Evolutionary conservation across 2,113 vertebrate species (phyloP).

Genomic region (Oreocharis arfaki): DNA sequence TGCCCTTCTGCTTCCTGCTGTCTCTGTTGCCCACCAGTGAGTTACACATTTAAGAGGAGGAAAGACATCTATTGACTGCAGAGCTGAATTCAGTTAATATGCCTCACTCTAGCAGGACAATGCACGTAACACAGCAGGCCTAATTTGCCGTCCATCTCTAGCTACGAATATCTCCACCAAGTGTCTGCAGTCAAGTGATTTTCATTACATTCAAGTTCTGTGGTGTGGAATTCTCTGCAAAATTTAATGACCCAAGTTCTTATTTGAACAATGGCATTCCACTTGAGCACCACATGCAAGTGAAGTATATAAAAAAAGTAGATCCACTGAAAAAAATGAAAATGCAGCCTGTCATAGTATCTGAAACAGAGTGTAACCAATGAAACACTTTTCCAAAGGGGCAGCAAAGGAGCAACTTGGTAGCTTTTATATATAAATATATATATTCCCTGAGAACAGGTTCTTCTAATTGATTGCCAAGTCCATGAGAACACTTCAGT

Average conservation of each 20-base stretch:
- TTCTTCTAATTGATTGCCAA: constrained; percentile 9
- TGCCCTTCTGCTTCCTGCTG: neutral
- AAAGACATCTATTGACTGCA: neutral
- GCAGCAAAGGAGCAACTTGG: neutral
- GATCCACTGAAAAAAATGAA: neutral
- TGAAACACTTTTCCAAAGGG: neutral
- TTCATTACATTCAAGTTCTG: neutral
- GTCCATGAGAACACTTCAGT: neutral
- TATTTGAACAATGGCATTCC: neutral
- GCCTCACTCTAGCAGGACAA: neutral
- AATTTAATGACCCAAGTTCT: neutral
- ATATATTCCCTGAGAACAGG: neutral
- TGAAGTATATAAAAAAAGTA: neutral
- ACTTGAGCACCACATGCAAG: neutral
- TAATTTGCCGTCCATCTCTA: neutral
- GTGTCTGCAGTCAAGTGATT: neutral
- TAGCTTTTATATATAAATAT: neutral
- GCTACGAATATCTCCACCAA: neutral
- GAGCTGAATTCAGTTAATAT: constrained; percentile 8
- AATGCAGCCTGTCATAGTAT: neutral
- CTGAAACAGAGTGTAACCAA: neutral
- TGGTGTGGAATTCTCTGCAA: neutral
- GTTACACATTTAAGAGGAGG: neutral
- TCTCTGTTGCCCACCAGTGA: neutral
- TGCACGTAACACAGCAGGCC: constrained; percentile 10